Conservation (phyloP, 2,797 vertebrate genomes). For the Echeneis naucrates region DNA sequence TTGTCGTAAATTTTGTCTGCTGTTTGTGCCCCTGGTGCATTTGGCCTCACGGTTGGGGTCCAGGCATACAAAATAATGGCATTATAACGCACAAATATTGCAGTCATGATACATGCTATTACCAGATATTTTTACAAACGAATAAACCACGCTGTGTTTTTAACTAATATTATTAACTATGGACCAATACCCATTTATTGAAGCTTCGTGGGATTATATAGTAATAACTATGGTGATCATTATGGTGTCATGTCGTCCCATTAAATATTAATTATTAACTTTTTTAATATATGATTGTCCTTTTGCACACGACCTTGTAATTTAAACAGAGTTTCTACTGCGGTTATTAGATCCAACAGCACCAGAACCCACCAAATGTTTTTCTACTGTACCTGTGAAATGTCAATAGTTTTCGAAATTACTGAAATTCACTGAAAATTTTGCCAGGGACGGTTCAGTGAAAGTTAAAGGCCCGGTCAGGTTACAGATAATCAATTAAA, state of each 20-base stretch:
- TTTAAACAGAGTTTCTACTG: too few species aligned
- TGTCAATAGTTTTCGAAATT: background rate
- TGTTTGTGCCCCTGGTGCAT: too few species aligned
- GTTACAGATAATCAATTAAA: conserved; percentile 34
- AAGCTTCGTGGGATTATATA: background rate
- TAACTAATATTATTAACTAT: conserved; percentile 1
- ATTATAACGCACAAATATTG: background rate
- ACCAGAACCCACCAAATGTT: background rate
- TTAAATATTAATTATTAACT: background rate
- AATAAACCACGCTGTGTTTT: background rate
- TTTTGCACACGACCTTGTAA: conserved; percentile 8
- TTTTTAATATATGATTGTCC: background rate
- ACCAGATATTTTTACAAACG: conserved; percentile 1
- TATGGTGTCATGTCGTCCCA: background rate
- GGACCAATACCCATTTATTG: conserved; percentile 2
- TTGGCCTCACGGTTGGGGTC: too few species aligned
- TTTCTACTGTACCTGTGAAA: background rate
- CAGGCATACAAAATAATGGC: background rate
- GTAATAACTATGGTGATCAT: background rate
- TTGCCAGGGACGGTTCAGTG: conserved; percentile 2
- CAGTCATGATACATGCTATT: conserved; percentile 2
- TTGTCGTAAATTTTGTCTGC: too few species aligned
- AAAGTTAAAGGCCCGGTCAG: background rate
- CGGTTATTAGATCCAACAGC: background rate
- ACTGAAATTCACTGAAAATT: background rate